phyloP scores from a whole-genome alignment of 2,113 vertebrate species.

The Tylochromis polylepis region DNA sequence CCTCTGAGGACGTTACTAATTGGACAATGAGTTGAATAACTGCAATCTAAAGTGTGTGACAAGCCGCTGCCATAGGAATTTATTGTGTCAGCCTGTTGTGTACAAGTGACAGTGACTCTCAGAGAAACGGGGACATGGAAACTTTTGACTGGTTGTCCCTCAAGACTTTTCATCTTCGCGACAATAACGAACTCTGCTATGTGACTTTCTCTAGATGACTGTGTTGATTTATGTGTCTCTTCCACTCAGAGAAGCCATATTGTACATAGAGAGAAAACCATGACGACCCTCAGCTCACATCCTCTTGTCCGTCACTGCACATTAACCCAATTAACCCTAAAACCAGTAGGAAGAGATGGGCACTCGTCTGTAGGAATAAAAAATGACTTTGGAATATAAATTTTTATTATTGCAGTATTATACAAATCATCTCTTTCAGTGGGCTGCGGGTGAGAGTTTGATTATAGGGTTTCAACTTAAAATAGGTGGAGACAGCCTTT shows the following conservation, averaged over 20 bases:
- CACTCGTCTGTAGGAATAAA: slow-evolving; percentile 26
- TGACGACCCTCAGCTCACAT: slow-evolving; percentile 62
- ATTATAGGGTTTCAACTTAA: slow-evolving; percentile 28
- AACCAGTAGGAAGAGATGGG: slow-evolving; percentile 29
- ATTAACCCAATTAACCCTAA: slow-evolving; percentile 56
- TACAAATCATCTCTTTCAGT: slow-evolving; percentile 28
- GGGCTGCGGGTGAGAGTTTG: slow-evolving; percentile 34
- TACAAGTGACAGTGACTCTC: slow-evolving; percentile 51
- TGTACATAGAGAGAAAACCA: slow-evolving; percentile 74
- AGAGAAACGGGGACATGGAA: slow-evolving; percentile 36
- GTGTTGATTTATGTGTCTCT: slow-evolving; percentile 68
- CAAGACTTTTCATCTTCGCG: slow-evolving; percentile 30
- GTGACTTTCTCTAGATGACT: slow-evolving; percentile 51
- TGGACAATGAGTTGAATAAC: slow-evolving; percentile 65
- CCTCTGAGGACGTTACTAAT: slow-evolving; percentile 64
- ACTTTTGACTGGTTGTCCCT: slow-evolving; percentile 57
- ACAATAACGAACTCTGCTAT: slow-evolving; percentile 55
- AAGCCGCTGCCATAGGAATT: slow-evolving; percentile 44
- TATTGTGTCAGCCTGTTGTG: slow-evolving; percentile 7
- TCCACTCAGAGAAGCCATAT: slow-evolving; percentile 80
- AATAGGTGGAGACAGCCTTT: slow-evolving; percentile 22
- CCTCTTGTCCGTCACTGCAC: slow-evolving; percentile 21
- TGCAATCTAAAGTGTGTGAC: slow-evolving; percentile 50
- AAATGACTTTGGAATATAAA: slow-evolving; percentile 42
- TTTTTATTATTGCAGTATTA: slow-evolving; percentile 67